A percentile compares a stretch with the other conserved stretches of the same genome.
phyloP scores from a whole-genome alignment of 2,797 vertebrate genomes.

The Lemur catta region DNA sequence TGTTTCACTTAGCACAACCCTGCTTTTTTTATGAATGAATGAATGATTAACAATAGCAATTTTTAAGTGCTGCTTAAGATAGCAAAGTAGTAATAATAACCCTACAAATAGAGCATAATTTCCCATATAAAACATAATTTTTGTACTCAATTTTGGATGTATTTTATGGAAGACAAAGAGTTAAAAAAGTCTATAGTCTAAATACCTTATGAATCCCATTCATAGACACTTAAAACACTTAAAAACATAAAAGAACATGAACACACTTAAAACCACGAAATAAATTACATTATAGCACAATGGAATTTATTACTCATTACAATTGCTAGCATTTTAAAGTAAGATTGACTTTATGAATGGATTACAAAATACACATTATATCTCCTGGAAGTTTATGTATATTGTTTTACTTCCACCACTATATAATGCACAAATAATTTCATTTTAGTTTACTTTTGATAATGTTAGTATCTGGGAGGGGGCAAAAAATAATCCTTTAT shows the following conservation, averaged over 20 bases:
- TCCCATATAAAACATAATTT: not conserved
- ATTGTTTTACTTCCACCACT: not conserved
- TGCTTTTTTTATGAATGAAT: not conserved
- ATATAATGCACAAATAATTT: not conserved
- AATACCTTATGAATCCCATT: not conserved
- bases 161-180: not conserved
- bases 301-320: not conserved
- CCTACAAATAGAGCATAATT: not conserved
- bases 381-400: not conserved
- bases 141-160: not conserved
- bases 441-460: not conserved
- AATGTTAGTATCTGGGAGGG: not conserved
- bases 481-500: not conserved
- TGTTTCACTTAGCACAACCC: not conserved
- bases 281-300: not conserved
- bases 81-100: not conserved
- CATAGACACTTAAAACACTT: not conserved
- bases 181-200: not conserved
- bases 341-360: not conserved
- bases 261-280: not conserved
- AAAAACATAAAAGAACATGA: not conserved
- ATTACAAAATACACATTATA: not conserved
- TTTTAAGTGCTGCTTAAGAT: constrained; percentile 18
- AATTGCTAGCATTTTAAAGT: not conserved
- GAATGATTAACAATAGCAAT: not conserved